These are phyloP conservation scores for Tylochromis polylepis DNA, from an alignment of 2,113 vertebrate genomes.

Conservation along the genomic window DNA sequence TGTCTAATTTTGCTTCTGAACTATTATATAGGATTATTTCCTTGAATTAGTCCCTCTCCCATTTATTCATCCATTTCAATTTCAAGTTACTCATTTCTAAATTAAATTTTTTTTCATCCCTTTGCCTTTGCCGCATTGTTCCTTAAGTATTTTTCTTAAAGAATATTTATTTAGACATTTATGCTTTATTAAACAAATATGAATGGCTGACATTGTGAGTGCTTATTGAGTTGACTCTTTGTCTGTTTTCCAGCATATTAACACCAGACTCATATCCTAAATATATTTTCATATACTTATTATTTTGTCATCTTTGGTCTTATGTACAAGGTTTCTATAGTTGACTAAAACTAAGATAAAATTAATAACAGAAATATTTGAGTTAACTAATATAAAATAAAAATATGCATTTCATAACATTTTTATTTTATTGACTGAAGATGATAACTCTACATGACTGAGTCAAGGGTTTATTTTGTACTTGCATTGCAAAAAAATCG, in stretches of 20 bases:
- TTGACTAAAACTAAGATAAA: background rate
- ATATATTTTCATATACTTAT: background rate
- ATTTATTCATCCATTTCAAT: background rate
- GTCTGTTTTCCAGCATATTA: background rate
- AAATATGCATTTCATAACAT: background rate
- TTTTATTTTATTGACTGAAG: background rate
- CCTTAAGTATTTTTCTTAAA: background rate
- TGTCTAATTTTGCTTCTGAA: background rate
- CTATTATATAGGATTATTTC: background rate
- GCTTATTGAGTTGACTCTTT: background rate
- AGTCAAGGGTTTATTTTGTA: background rate
- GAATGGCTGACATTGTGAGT: fast-evolving
- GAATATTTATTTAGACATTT: background rate
- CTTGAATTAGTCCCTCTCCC: background rate
- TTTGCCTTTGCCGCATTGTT: background rate
- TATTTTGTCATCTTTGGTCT: background rate
- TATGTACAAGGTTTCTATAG: background rate
- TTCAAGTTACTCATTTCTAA: background rate
- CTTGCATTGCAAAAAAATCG: background rate
- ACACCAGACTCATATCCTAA: background rate
- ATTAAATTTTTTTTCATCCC: background rate
- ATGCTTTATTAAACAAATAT: background rate
- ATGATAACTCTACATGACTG: background rate
- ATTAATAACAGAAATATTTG: background rate
- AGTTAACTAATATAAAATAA: background rate